Percentiles rank a stretch among this genome's conserved stretches.
phyloP scores from a whole-genome alignment of 2,888 invertebrate genomes.

The Acleris literana region DNA sequence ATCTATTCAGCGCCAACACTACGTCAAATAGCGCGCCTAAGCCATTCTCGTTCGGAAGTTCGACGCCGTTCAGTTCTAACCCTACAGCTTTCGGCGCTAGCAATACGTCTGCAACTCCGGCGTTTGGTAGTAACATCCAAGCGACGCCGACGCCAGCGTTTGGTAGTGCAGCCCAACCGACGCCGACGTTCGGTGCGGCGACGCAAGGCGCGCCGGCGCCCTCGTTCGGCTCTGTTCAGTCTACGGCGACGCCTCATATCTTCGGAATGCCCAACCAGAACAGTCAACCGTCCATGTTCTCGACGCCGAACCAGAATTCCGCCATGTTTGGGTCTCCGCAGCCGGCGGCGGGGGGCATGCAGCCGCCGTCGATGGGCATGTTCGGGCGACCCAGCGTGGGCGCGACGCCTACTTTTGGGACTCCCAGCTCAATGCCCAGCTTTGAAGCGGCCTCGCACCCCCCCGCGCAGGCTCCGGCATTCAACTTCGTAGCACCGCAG shows the following conservation, averaged over 20 bases:
- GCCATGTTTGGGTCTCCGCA: conserved; percentile 57
- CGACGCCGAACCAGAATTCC: conserved; percentile 49
- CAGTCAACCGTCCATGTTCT: conserved; percentile 54
- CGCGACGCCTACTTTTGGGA: conserved; percentile 55
- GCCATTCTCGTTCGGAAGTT: conserved; percentile 60
- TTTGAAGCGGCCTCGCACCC: conserved; percentile 55
- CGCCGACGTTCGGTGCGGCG: conserved; percentile 52
- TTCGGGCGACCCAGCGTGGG: conserved; percentile 54
- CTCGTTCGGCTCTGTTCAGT: conserved; percentile 39
- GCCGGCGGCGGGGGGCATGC: conserved; percentile 40
- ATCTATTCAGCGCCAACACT: conserved; percentile 53
- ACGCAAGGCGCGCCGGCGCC: conserved; percentile 22
- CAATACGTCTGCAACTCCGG: conserved; percentile 24
- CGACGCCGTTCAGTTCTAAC: conserved; percentile 52
- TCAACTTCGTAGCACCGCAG: conserved; percentile 61
- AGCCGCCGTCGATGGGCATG: conserved; percentile 48
- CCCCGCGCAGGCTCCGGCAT: conserved; percentile 52
- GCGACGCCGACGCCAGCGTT: conserved; percentile 9
- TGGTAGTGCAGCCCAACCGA: conserved; percentile 20
- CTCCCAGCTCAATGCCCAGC: conserved; percentile 51
- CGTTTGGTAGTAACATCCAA: conserved; percentile 22
- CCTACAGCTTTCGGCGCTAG: conserved; percentile 21
- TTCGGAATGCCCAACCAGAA: conserved; percentile 58
- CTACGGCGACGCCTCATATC: conserved; percentile 47
- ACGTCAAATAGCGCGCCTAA: conserved; percentile 51